Conservation (phyloP, 2,113 vertebrate species). For the Vireo altiloquus region DNA sequence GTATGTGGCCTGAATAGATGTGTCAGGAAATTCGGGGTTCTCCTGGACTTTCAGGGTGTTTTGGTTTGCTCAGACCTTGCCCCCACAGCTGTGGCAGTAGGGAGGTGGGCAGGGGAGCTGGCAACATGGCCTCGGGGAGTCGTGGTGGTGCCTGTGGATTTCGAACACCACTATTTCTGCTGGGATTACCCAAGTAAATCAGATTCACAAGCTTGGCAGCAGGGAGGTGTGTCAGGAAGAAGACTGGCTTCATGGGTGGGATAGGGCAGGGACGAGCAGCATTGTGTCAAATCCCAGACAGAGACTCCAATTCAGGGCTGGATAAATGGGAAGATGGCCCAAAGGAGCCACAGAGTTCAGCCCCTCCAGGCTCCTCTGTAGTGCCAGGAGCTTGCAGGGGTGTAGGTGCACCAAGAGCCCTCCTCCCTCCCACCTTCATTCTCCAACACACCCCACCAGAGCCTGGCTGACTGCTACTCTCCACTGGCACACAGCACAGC, state of each 20-base stretch:
- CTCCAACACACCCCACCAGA: neutral
- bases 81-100: fast-evolving
- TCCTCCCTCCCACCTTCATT: neutral
- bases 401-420: neutral
- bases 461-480: fast-evolving
- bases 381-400: fast-evolving
- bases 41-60: neutral
- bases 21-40: neutral
- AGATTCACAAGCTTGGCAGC: neutral
- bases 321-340: neutral
- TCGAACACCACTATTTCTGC: fast-evolving
- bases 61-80: neutral
- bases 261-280: fast-evolving
- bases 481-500: fast-evolving
- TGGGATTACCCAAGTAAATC: neutral
- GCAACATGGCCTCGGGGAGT: fast-evolving
- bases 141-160: fast-evolving
- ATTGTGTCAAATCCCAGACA: fast-evolving
- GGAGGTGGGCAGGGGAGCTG: neutral
- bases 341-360: fast-evolving
- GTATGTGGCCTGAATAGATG: neutral
- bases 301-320: neutral
- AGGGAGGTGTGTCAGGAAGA: neutral
- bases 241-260: fast-evolving
- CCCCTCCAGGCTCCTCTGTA: fast-evolving